phyloP scores from a whole-genome alignment of 2,113 vertebrate genomes.

The Aegypius monachus region DNA sequence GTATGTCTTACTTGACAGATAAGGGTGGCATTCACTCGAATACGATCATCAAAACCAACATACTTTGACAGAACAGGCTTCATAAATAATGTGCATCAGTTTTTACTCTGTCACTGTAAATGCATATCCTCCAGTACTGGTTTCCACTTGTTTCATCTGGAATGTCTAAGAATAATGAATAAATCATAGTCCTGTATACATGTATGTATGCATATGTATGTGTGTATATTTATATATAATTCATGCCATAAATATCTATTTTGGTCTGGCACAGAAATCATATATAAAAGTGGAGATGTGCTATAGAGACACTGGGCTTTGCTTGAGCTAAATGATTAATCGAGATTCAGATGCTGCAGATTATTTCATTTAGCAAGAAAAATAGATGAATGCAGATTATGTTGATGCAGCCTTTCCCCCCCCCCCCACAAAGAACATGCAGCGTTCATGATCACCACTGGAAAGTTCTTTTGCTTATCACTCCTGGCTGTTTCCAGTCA shows the following conservation, averaged over 20 bases:
- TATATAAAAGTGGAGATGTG: not conserved
- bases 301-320: not conserved
- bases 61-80: slow-evolving; percentile 37
- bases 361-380: not conserved
- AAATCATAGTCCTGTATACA: slow-evolving; percentile 24
- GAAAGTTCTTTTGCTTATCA: slow-evolving; percentile 31
- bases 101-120: slow-evolving; percentile 48
- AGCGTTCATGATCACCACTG: not conserved
- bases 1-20: slow-evolving; percentile 37
- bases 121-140: slow-evolving; percentile 8
- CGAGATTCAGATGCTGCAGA: not conserved
- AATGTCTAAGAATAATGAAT: slow-evolving; percentile 29
- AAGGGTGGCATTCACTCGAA: slow-evolving; percentile 1
- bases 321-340: not conserved
- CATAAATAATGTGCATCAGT: slow-evolving; percentile 61
- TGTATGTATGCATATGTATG: slow-evolving; percentile 32
- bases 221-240: slow-evolving; percentile 4
- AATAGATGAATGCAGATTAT: not conserved
- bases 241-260: not conserved
- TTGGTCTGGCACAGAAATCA: not conserved
- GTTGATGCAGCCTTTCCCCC: not conserved
- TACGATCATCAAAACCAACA: slow-evolving; percentile 40
- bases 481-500: slow-evolving; percentile 2
- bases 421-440: not conserved
- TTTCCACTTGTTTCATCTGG: slow-evolving; percentile 42